Percentiles rank a stretch among this genome's conserved stretches.
phyloP scores from a whole-genome alignment of 2,797 vertebrate genomes.

The Danio kyathit region DNA sequence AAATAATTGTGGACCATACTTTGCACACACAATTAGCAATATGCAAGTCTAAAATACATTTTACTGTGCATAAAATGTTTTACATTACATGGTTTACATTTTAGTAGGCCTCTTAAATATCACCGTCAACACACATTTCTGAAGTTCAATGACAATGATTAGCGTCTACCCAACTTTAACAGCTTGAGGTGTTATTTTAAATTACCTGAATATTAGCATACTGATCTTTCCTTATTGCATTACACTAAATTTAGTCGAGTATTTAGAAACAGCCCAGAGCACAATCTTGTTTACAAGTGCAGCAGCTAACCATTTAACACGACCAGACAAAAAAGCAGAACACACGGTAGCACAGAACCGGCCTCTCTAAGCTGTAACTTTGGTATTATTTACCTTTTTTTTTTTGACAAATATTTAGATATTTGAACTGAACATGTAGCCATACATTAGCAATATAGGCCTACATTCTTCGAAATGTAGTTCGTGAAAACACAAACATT shows the following conservation, averaged over 20 bases:
- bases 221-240: conserved; percentile 85
- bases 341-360: background rate
- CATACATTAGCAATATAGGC: background rate
- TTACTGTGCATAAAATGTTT: too few species aligned
- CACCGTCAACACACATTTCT: background rate
- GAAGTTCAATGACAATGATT: conserved; percentile 13
- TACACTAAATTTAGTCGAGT: conserved; percentile 80
- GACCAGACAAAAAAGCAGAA: background rate
- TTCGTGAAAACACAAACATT: background rate
- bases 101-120: background rate
- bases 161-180: background rate
- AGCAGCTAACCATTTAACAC: conserved; percentile 3
- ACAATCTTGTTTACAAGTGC: conserved; percentile 25
- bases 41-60: too few species aligned
- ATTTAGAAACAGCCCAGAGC: conserved; percentile 60
- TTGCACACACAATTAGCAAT: too few species aligned
- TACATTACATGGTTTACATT: background rate
- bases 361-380: background rate
- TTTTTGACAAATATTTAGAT: background rate
- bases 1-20: too few species aligned
- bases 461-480: background rate
- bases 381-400: background rate
- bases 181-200: conserved; percentile 57
- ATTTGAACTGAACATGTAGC: background rate
- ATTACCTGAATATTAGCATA: conserved; percentile 86